phyloP scores from a whole-genome alignment of 2,888 invertebrate genomes.

The Agonopterix subpropinquella region DNA sequence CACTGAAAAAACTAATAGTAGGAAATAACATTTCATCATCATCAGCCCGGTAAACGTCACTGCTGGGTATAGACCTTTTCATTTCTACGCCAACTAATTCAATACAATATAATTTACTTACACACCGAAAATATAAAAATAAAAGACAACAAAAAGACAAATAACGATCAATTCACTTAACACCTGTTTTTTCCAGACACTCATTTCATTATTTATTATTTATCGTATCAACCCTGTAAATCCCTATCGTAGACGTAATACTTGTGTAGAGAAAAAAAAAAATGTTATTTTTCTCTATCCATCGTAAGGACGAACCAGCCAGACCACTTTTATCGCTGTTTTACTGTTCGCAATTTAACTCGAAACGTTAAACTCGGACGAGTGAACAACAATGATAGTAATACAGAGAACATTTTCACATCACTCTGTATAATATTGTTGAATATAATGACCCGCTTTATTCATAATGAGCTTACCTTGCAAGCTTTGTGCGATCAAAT shows the following conservation, averaged over 20 bases:
- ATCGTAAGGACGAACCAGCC: conserved; percentile 42
- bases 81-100: too few relatives aligned
- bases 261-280: conserved; percentile 16
- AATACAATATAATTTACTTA: too few relatives aligned
- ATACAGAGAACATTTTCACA: neutral
- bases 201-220: too few relatives aligned
- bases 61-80: too few relatives aligned
- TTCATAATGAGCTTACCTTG: neutral
- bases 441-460: neutral
- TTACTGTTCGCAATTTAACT: conserved; percentile 69
- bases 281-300: conserved; percentile 32
- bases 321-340: conserved; percentile 60
- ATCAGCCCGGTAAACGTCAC: too few relatives aligned
- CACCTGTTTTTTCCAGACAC: too few relatives aligned
- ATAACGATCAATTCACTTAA: too few relatives aligned
- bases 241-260: conserved; percentile 1
- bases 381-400: conserved; percentile 36
- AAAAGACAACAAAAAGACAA: too few relatives aligned
- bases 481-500: neutral
- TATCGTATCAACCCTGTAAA: neutral
- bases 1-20: too few relatives aligned
- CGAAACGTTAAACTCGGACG: conserved; percentile 51
- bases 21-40: too few relatives aligned
- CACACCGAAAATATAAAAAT: too few relatives aligned
- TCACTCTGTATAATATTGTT: conserved; percentile 1